A percentile compares a stretch with the other conserved stretches of the same genome.
phyloP scores from a whole-genome alignment of 2,797 vertebrate genomes.

The Parauchenoglanis ngamensis region DNA sequence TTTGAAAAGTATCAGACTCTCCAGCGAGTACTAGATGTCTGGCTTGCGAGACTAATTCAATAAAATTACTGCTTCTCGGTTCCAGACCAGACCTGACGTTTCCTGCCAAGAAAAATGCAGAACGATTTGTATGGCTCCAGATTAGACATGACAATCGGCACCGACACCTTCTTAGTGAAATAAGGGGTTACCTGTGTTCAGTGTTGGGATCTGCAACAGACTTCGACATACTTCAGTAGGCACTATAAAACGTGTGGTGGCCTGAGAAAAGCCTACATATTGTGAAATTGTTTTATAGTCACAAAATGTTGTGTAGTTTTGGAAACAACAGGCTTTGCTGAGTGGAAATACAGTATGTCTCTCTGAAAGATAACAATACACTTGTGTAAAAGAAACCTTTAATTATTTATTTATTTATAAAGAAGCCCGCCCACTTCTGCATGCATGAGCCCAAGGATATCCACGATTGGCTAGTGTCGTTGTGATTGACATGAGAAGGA shows the following conservation, averaged over 20 bases:
- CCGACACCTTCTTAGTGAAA: background rate
- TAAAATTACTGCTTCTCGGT: background rate
- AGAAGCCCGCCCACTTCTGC: background rate
- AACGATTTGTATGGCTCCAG: background rate
- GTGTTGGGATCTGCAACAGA: background rate
- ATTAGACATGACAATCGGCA: background rate
- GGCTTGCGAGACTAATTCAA: slow-evolving; percentile 4
- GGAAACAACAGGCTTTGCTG: background rate
- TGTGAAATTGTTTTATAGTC: background rate
- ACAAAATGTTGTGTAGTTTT: background rate
- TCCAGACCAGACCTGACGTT: background rate
- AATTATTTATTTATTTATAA: background rate
- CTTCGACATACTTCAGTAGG: background rate
- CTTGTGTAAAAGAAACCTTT: background rate
- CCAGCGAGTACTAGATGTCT: background rate
- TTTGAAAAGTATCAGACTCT: background rate
- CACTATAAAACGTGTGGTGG: background rate
- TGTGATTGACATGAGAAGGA: background rate
- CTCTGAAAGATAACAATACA: background rate
- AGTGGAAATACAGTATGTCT: background rate
- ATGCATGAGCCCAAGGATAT: background rate
- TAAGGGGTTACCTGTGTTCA: background rate
- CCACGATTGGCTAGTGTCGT: background rate
- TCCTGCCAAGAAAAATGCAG: background rate
- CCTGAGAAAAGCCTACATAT: background rate